Evolutionary conservation across 2,797 vertebrate species (phyloP), one percentile per base, ranked within the genome.

Genomic region (Cyclura pinguis): DNA sequence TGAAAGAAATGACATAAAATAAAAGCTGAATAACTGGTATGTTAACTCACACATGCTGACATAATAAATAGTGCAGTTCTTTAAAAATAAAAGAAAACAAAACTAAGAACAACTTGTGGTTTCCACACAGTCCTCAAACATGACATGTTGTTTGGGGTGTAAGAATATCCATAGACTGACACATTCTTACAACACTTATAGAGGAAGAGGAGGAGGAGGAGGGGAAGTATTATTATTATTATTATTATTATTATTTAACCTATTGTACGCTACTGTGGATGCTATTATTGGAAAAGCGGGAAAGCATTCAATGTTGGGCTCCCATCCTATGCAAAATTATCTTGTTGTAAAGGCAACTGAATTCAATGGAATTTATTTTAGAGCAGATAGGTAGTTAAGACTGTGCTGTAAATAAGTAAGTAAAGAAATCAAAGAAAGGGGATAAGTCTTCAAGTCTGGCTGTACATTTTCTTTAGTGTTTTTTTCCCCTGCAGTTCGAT

Each of bases 1-100:
- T 88, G 73, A 90, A 80, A 42, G 72, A 59, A 55, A 2, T 69
- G 16, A 86, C 93, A 93, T 92, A 22, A 67, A 89, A 90, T 83
- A 6, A 1, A 72, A 27, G 20, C 1, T 42, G 35, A 77, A 77
- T 18, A 38, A 20, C 1, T 42, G 35, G 6, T 77, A 24, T 77
- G 18, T 42, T 77, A 47, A 77, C 74, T 69, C 27, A 69, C 8
- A 32, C 16, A 69, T 29, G 12, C 32, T 8, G 12, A 69, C 27
- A 67, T 27, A 67, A 7, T 67, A 27, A 67, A 67, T 27, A 67
- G 64, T 7, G 8, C 1, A 67, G 7, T 32, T 8, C 73, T 18
- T 38, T 32, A 6, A n/a, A 38, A 74, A n/a, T 69, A 29, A 73
- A 69, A 69, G 5, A 69, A 69, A 69, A 69, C 29, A n/a, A 35